Base-by-base conservation (phyloP, 64 coral and sea anemone species). In the Montipora foliosa region DNA sequence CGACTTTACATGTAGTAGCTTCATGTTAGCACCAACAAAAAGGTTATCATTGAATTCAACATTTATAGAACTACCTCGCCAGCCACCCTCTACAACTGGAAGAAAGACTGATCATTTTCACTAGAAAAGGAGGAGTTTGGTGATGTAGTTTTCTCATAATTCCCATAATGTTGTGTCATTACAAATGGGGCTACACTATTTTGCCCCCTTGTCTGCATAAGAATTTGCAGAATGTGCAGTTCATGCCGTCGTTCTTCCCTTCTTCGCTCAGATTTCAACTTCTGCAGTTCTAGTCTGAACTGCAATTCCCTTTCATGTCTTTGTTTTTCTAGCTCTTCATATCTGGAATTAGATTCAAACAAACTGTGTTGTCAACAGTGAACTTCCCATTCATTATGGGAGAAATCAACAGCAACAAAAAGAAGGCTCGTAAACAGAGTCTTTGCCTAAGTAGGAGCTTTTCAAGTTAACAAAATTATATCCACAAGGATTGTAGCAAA, bases 261-360 rank as follows among this genome's bases (percentile, higher is more conserved):
- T 60, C 87, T 89, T 77, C 72, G 57, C 3, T 89, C 87, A 59
- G 73, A 61, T 77, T 89, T 73, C 24, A 89, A 12, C 50, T 77
- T 89, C 52, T 60, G 72, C 49, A 89, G 19, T 76, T 89, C 87
- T 15, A 89, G 55, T 89, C 50, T 77, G 74, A 5, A 77, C 3
- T 89, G 49, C n/a, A 77, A 77, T 60, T 89, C 87, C 22, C 87
- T 89, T 62, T 89, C 50, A 13, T 89, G 72, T 77, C 87, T 89
- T 59, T 59, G 15, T 77, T 77, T 19, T 76, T 76, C 86, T 57
- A 88, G 3, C 5, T 88, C 86, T 88, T 88, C 86, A 75, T 57
- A 76, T 76, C 86, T 88, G 14, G 48, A 76, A 88, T 55, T 75
- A 25, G 20, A 72, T 64, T 13, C 60, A 74, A 21, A 88, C 85